Evolutionary conservation across 2,797 vertebrate species (phyloP), one percentile per base, ranked within the genome.

Genomic region (Botia kubotai): DNA sequence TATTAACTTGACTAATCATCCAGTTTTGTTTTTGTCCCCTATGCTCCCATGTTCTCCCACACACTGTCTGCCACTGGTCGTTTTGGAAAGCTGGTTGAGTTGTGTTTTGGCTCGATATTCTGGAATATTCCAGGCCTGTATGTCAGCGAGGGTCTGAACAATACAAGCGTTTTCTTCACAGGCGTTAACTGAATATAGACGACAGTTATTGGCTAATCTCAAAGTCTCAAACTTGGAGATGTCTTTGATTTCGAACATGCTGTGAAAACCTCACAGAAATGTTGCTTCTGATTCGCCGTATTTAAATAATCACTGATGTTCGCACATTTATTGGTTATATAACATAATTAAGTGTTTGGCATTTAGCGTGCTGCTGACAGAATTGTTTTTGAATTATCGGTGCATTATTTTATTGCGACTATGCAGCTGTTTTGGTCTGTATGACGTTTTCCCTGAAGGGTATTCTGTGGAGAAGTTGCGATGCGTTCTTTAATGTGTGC

Each of bases 221-320:
- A 26, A 26, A 26, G 23, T 26, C 23, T 29, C 11, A 23, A 36
- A 48, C 62, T 50, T 13, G 19, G 3, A 58, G 2, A 39, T 53
- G n/a, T 74, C 62, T 80, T 55, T 77, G 81, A 78, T 67, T 80
- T 68, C 36, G 6, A 48, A 23, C 33, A 68, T 69, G 6, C 36
- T 57, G 33, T 21, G 23, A 43, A 43, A 29, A 55, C 62, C 65
- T 74, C 43, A 29, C 55, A 36, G 17, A 75, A 79, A 65, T 75
- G 26, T n/a, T 29, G 8, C 55, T 58, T 83, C 72, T 84, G 70
- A 81, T 83, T 62, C 79, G 19, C 36, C 75, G 66, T 21, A 73
- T 72, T 65, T n/a, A 67, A 58, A 72, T 75, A 80, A 77, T 23
- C 71, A 75, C 23, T 26, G 1, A 26, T 26, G 23, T 26, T 26